Percentiles rank a stretch among this genome's conserved stretches.
These are phyloP conservation scores for Zoanthus solanderi DNA, from an alignment of 92 coral and sea anemone species.

Conservation along the genomic window DNA sequence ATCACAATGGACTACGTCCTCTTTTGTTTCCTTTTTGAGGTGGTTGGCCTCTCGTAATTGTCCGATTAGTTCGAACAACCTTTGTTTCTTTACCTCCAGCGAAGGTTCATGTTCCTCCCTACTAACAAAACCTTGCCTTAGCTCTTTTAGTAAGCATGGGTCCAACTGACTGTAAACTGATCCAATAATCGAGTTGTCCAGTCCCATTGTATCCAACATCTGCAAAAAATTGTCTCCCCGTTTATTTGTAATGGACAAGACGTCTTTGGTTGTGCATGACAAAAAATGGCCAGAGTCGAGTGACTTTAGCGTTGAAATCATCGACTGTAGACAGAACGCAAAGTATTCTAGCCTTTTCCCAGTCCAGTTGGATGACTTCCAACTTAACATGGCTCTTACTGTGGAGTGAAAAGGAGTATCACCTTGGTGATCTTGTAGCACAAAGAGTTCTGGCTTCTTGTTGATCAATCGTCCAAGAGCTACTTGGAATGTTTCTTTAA, in stretches of 20 bases:
- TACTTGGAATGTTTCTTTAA: slow-evolving; percentile 37
- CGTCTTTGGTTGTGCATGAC: slow-evolving; percentile 35
- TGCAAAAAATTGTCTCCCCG: slow-evolving; percentile 35
- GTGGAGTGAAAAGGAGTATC: slow-evolving; percentile 43
- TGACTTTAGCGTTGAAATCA: slow-evolving; percentile 8
- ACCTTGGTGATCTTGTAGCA: slow-evolving; percentile 23
- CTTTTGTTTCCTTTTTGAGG: slow-evolving; percentile 13
- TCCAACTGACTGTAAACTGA: slow-evolving; percentile 19
- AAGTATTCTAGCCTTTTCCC: slow-evolving; percentile 42
- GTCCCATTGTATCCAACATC: slow-evolving; percentile 8
- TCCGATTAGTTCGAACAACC: slow-evolving; percentile 35
- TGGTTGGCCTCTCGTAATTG: slow-evolving; percentile 46
- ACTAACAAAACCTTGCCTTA: background rate
- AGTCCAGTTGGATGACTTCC: slow-evolving; percentile 20
- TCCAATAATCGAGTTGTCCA: background rate
- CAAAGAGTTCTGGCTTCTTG: slow-evolving; percentile 25
- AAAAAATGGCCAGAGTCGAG: slow-evolving; percentile 14
- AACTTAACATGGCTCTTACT: slow-evolving; percentile 26
- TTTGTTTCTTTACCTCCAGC: slow-evolving; percentile 36
- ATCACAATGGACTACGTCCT: slow-evolving; percentile 28
- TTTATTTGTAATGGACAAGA: slow-evolving; percentile 21
- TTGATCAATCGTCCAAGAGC: slow-evolving; percentile 35
- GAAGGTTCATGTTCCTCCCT: slow-evolving; percentile 20
- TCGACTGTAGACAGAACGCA: slow-evolving; percentile 31
- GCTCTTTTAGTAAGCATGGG: slow-evolving; percentile 6